phyloP scores from a whole-genome alignment of 2,113 vertebrate species.

The Silurus glanis region DNA sequence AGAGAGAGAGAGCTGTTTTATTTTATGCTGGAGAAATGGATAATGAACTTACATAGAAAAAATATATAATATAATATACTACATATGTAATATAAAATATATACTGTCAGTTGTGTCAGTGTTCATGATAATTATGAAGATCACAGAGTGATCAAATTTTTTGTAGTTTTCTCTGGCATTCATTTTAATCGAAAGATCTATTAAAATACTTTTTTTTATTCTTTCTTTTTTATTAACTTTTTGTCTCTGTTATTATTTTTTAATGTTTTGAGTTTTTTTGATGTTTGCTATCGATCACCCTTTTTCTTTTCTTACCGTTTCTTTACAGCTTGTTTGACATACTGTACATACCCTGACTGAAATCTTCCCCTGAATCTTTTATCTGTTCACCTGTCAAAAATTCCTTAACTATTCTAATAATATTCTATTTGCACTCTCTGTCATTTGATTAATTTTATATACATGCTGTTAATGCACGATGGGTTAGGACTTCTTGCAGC shows the following conservation, averaged over 20 bases:
- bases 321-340: background rate
- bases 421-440: background rate
- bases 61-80: background rate
- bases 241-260: background rate
- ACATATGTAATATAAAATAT: background rate
- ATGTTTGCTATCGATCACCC: background rate
- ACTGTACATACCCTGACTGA: background rate
- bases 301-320: background rate
- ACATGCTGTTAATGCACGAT: background rate
- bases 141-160: background rate
- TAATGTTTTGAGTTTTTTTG: background rate
- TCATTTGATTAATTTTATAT: background rate
- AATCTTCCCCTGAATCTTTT: background rate
- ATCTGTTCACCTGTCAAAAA: background rate
- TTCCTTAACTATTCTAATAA: background rate
- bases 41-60: too few relatives aligned
- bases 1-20: background rate
- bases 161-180: background rate
- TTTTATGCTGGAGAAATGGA: too few relatives aligned
- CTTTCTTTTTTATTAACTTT: background rate
- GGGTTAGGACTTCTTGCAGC: too few relatives aligned
- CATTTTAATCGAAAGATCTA: background rate
- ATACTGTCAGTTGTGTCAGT: background rate
- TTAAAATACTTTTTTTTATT: background rate
- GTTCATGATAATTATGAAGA: background rate